Evolutionary conservation across 2,888 invertebrate species (phyloP).

Genomic region (Tetrapedia diversipes): DNA sequence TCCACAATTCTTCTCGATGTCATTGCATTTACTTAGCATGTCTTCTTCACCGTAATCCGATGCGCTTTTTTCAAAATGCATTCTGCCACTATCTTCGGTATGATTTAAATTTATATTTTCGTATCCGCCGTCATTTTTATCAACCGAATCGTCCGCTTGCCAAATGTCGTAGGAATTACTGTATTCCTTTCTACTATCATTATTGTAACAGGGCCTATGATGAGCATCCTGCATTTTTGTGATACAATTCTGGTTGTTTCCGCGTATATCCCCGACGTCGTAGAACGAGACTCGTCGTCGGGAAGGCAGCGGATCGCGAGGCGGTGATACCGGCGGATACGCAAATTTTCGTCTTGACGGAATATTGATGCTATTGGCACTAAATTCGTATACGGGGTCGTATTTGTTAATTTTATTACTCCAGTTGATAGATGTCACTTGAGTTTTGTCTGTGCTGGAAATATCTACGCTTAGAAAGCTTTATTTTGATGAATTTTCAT

Average conservation of each 20-base stretch:
- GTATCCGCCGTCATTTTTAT: slow-evolving; percentile 61
- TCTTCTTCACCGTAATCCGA: slow-evolving; percentile 32
- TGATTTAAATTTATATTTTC: slow-evolving; percentile 45
- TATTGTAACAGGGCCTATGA: slow-evolving; percentile 24
- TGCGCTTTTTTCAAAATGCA: slow-evolving; percentile 39
- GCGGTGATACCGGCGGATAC: slow-evolving; percentile 68
- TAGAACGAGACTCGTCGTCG: slow-evolving; percentile 73
- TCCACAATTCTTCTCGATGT: slow-evolving; percentile 28
- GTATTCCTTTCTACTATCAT: slow-evolving; percentile 43
- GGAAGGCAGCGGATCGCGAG: slow-evolving; percentile 59
- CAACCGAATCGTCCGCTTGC: slow-evolving; percentile 54
- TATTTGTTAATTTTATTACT: slow-evolving; percentile 36
- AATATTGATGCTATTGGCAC: slow-evolving; percentile 39
- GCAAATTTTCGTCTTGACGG: slow-evolving; percentile 63
- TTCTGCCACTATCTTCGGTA: slow-evolving; percentile 33
- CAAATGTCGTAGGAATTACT: slow-evolving; percentile 54
- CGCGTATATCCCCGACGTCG: slow-evolving; percentile 47
- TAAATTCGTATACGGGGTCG: slow-evolving; percentile 38
- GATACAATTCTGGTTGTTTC: slow-evolving; percentile 19
- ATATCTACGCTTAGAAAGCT: slow-evolving; percentile 48
- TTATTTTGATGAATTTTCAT: background rate
- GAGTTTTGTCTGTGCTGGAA: slow-evolving; percentile 55
- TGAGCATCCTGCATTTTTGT: slow-evolving; percentile 64
- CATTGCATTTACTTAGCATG: slow-evolving; percentile 37
- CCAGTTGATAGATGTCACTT: slow-evolving; percentile 21